Evolutionary conservation across 2,797 vertebrate species (phyloP).

Genomic region (Pseudomugil gertrudae): DNA sequence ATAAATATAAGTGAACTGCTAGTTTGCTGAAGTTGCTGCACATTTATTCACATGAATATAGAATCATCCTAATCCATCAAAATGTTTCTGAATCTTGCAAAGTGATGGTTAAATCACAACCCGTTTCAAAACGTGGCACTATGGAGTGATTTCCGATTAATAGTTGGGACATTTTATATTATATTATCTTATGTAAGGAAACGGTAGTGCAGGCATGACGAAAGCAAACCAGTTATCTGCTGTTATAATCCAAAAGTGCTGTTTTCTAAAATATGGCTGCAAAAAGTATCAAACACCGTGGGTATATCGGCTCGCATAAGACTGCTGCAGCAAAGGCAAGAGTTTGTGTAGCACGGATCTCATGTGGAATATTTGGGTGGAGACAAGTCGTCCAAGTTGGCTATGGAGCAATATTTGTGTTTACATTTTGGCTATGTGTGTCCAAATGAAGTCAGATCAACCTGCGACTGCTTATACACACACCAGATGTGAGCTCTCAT

Average conservation of each 20-base stretch:
- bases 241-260: background rate
- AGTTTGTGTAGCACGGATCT: background rate
- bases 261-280: background rate
- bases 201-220: background rate
- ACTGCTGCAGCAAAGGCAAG: background rate
- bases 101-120: background rate
- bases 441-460: background rate
- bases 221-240: background rate
- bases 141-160: background rate
- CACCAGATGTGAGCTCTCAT: background rate
- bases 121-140: background rate
- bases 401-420: background rate
- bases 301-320: background rate
- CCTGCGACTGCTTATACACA: background rate
- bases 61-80: background rate
- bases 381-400: too few species aligned
- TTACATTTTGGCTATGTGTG: background rate
- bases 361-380: background rate
- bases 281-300: background rate
- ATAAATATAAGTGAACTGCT: background rate
- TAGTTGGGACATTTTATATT: background rate
- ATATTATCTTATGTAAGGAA: background rate
- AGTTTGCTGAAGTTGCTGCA: background rate
- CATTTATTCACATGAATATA: background rate
- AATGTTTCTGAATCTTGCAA: background rate